These are phyloP conservation scores for Indri indri DNA, from an alignment of 2,113 vertebrate species.

Conservation along the genomic window DNA sequence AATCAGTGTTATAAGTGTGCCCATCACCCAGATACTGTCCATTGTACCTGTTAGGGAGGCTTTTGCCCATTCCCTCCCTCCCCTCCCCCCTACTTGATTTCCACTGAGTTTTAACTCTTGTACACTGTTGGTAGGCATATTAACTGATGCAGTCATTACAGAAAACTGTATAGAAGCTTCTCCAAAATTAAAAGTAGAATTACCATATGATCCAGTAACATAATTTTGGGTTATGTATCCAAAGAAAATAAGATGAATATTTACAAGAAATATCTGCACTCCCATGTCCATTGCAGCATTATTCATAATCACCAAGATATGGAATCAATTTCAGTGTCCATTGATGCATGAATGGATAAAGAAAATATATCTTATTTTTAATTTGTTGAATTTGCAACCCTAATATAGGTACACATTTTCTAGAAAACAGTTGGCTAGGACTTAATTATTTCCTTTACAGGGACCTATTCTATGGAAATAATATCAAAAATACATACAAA, in stretches of 20 bases:
- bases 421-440: neutral
- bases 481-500: neutral
- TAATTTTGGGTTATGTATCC: neutral
- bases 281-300: neutral
- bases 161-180: neutral
- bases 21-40: too few species aligned
- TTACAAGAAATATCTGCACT: neutral
- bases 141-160: neutral
- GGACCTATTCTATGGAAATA: neutral
- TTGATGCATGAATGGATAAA: neutral
- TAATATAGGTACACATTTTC: neutral
- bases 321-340: neutral
- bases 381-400: neutral
- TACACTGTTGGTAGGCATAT: neutral
- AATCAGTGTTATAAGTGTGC: too few species aligned
- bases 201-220: neutral
- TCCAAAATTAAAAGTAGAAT: neutral
- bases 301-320: neutral
- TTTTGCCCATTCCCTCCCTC: too few species aligned
- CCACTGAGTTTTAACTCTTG: too few species aligned
- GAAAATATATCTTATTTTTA: neutral
- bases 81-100: too few species aligned
- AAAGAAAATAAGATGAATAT: neutral
- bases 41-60: too few species aligned
- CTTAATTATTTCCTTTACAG: neutral